Evolutionary conservation across 1,140 invertebrate genomes (phyloP).

Genomic region (Tachypleus tridentatus): DNA sequence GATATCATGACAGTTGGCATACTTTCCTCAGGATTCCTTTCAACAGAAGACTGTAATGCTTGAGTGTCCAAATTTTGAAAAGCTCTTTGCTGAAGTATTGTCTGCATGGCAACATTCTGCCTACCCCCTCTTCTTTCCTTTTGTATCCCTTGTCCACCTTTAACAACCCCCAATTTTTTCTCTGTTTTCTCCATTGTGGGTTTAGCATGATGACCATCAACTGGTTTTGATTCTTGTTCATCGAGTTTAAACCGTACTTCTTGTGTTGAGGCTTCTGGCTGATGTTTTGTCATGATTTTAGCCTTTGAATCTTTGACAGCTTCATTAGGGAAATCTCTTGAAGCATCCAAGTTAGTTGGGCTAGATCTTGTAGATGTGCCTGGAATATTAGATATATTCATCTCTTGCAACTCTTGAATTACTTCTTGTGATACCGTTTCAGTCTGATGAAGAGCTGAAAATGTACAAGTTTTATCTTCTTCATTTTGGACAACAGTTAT

Average conservation of each 20-base stretch:
- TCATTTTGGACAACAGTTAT: slow-evolving; percentile 5
- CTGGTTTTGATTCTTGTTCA: slow-evolving; percentile 2
- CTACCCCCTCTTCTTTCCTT: slow-evolving; percentile 11
- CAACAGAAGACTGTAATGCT: too few relatives aligned
- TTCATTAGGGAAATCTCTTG: not conserved
- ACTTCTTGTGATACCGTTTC: slow-evolving; percentile 16
- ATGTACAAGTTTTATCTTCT: slow-evolving; percentile 1
- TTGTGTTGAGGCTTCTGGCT: not conserved
- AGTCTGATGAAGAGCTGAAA: slow-evolving; percentile 14
- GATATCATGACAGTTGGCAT: too few relatives aligned
- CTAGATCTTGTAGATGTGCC: not conserved
- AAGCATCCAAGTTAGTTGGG: not conserved
- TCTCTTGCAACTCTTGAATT: slow-evolving; percentile 16
- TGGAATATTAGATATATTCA: slow-evolving; percentile 10
- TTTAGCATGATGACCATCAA: not conserved
- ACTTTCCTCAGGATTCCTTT: too few relatives aligned
- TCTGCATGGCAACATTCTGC: slow-evolving; percentile 23
- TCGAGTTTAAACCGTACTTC: slow-evolving; percentile 19
- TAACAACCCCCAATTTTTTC: not conserved
- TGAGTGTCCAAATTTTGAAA: too few relatives aligned
- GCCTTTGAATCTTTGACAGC: not conserved
- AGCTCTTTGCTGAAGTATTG: slow-evolving; percentile 10
- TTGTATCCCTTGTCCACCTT: not conserved
- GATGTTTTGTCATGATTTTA: not conserved
- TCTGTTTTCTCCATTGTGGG: not conserved